Base-by-base conservation (phyloP, 2,113 vertebrate species). In the Brachionichthys hirsutus region DNA sequence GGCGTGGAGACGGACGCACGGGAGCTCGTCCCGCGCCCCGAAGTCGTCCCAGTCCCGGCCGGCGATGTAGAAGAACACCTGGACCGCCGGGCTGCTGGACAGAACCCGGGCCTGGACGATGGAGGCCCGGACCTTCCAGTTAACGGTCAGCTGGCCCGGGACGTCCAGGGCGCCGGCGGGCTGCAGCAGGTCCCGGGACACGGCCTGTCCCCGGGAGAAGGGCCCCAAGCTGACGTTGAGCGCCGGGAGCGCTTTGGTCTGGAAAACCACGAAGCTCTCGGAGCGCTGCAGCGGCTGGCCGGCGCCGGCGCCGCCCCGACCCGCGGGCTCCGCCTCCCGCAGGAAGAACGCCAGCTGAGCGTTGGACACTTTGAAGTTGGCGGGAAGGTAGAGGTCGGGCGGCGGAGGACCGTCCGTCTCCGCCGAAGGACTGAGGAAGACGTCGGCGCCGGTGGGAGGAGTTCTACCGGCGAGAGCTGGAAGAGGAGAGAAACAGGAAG, bases 81-180 rank as follows among this genome's bases (percentile, higher is more conserved):
- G 97, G 45, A 95, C 94, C 13, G 91, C 78, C 0, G 97, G 95
- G 85, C 92, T 94, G 81, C 73, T 95, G 83, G 95, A 91, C 51
- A 93, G 91, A 68, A 99, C 94, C 30, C 92, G 91, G 0, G 94
- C 81, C 38, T 94, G 94, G 12, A 99, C 92, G 20, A 99, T 98
- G 86, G 96, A 98, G 44, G 97, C 95, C n/a, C 97, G 92, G 18
- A 98, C 94, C 81, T 98, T 99, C 97, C 97, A 98, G 91, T 94
- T 97, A 83, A 98, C 95, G 0, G 97, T 98, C 75, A 99, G 87
- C 73, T 93, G 91, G 59, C 93, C 92, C 0, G 95, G 94, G 30
- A 99, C 91, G 76, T 98, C 94, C 90, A 98, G 81, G 1, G 95
- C 93, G 85, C 96, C 94, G 49, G 95, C 90, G 0, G 97, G 97